Base-by-base conservation (phyloP, 1,140 invertebrate genomes). In the Pseudachorutes palmiensis region DNA sequence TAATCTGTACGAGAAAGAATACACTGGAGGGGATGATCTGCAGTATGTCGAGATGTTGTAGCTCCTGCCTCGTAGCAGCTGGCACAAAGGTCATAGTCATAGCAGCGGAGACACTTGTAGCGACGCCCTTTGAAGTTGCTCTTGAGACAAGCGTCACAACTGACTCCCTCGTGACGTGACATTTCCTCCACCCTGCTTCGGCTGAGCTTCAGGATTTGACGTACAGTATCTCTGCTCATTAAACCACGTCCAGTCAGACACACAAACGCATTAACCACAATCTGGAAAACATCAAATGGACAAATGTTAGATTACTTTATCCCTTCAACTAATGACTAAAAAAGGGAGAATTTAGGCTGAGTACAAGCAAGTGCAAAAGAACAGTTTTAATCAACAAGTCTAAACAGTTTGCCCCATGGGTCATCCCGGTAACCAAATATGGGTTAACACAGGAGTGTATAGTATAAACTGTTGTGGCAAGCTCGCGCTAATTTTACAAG, bases 111-210 rank as follows among this genome's bases (percentile, higher is more conserved):
- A 84, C 96, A 98, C 86, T 98, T 98, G 81, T 96, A 98, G 76
- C 96, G 87, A 79, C 91, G 88, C 76, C 94, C 94, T 80, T 90
- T 86, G 81, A 98, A 98, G 83, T 98, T 97, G 78, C 90, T 91
- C 83, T 97, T 97, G 80, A 97, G 85, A 86, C 96, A 98, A 77
- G 92, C 93, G 88, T 98, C 96, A 88, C 96, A 98, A 85, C 94
- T 97, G 76, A 98, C 94, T 76, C 84, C 84, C 83, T 74, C 66
- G 77, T 76, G 74, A 57, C 74, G 70, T 72, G 67, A 75, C 67
- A 74, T 73, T 62, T 68, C 65, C 24, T 55, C 24, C 51, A 16
- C 51, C 36, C 36, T 45, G 36, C 36, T 45, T 45, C 36, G 36
- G 36, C 36, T 45, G 36, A 45, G 36, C 36, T 45, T 45, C 19